Evolutionary conservation across 2,113 vertebrate genomes (phyloP).

Genomic region (Coregonus clupeaformis): DNA sequence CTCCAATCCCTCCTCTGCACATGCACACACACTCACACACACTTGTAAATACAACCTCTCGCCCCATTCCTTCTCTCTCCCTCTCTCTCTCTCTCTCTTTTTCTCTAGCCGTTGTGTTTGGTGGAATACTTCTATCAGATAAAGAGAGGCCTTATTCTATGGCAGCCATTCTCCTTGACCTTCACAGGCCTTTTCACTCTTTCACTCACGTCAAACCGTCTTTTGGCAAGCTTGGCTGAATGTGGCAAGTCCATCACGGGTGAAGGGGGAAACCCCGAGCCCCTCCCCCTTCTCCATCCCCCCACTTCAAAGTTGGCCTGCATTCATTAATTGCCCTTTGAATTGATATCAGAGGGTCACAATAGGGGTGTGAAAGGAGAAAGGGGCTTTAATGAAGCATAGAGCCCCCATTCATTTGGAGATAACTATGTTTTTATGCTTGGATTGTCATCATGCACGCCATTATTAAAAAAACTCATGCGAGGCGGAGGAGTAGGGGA

Average conservation of each 20-base stretch:
- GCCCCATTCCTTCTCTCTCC: conserved; percentile 34
- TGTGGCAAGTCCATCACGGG: conserved; percentile 92
- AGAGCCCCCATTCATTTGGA: conserved; percentile 97
- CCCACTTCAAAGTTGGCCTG: conserved; percentile 96
- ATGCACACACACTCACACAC: conserved; percentile 13
- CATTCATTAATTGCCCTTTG: conserved; percentile 99
- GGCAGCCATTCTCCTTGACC: conserved; percentile 98
- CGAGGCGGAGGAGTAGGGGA: not conserved
- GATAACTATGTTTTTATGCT: conserved; percentile 84
- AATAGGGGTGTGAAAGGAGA: conserved; percentile 98
- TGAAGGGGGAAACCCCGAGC: conserved; percentile 88
- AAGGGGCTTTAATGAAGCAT: conserved; percentile 99
- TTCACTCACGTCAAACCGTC: conserved; percentile 97
- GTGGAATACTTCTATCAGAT: conserved; percentile 90
- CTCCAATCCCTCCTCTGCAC: conserved; percentile 14
- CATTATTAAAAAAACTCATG: conserved; percentile 49
- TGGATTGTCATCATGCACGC: conserved; percentile 65
- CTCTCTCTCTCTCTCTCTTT: conserved; percentile 31
- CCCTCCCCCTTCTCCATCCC: not conserved
- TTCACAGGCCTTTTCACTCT: conserved; percentile 87
- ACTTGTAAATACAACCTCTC: conserved; percentile 50
- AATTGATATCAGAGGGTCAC: conserved; percentile 99
- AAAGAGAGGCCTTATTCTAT: conserved; percentile 98
- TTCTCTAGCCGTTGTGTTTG: conserved; percentile 80
- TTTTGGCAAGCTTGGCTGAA: conserved; percentile 87